Conservation (phyloP, 1,140 invertebrate genomes). For the Ips nitidus region DNA sequence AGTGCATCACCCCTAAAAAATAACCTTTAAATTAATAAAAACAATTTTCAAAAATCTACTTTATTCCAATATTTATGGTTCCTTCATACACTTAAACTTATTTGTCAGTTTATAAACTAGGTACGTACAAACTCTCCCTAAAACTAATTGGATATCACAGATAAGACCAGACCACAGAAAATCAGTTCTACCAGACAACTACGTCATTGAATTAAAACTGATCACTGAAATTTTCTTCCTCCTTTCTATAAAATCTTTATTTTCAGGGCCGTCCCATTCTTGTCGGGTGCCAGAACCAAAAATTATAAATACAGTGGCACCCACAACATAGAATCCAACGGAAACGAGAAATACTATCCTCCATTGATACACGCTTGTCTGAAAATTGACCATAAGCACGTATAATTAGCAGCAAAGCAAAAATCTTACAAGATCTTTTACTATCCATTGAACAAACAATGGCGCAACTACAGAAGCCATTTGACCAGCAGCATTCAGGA, state of each 20-base stretch:
- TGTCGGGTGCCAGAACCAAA: slow-evolving; percentile 23
- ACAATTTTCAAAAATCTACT: too few species aligned
- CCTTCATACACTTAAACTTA: too few species aligned
- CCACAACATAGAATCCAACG: slow-evolving; percentile 5
- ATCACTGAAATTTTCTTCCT: background rate
- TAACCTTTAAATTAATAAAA: too few species aligned
- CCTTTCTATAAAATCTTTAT: background rate
- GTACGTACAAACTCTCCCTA: too few species aligned
- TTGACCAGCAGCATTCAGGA: slow-evolving; percentile 71
- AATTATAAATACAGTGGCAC: slow-evolving; percentile 7
- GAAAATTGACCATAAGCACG: background rate
- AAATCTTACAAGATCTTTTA: slow-evolving; percentile 60
- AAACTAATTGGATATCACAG: too few species aligned
- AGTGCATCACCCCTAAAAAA: too few species aligned
- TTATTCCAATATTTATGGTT: too few species aligned
- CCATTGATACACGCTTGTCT: slow-evolving; percentile 16
- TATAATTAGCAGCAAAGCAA: background rate
- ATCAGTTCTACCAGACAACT: background rate
- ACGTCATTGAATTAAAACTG: background rate
- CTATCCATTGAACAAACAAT: slow-evolving; percentile 62
- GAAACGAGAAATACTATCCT: slow-evolving; percentile 16
- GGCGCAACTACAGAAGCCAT: slow-evolving; percentile 71
- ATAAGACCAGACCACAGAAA: too few species aligned
- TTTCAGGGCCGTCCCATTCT: slow-evolving; percentile 25
- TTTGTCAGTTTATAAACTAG: too few species aligned